Base-by-base conservation (phyloP, 1,140 invertebrate genomes). In the Bombus haemorrhoidalis region DNA sequence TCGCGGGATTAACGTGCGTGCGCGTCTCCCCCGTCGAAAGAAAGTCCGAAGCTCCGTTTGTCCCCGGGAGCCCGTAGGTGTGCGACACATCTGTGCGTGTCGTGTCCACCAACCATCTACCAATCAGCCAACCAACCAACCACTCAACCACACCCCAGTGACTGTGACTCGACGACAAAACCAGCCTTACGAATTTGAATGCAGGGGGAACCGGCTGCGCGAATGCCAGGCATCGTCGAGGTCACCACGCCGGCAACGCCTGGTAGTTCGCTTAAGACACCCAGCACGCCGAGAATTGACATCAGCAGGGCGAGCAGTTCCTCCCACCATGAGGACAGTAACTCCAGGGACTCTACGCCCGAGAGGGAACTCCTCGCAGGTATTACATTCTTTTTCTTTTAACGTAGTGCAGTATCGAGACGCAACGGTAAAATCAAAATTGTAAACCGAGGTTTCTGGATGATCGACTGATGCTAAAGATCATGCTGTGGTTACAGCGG, bases 231-330 rank as follows among this genome's bases (percentile, higher is more conserved):
- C 84, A 97, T 97, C 88, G 95, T 96, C 59, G 97, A 97, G 93
- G 96, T 97, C 90, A 94, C 93, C 72, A 95, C 95, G 43, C 95
- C 95, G 57, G 93, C 93, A 74, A 95, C 95, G 64, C 94, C 95
- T 85, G 94, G 94, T 43, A 94, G 93, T 86, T 93, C 95, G 68
- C 94, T 97, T 77, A 96, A 96, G 87, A 96, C 97, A 73, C 97
- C 97, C 25, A 96, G 96, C 80, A 97, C 98, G 64, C 98, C 98
- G 4, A 96, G 98, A 87, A 98, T 98, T 89, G 98, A 98, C 94
- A 98, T 98, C 91, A 98, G 98, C 81, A 96, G 98, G 74, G 98
- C 98, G 6, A 98, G 97, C 89, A 98, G 97, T 93, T 98, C 97
- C 47, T 98, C 97, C 39, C 97, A 98, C 89, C 98, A 98, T 92